Conservation (phyloP, 2,888 invertebrate genomes). For the Anagyrus pseudococci region DNA sequence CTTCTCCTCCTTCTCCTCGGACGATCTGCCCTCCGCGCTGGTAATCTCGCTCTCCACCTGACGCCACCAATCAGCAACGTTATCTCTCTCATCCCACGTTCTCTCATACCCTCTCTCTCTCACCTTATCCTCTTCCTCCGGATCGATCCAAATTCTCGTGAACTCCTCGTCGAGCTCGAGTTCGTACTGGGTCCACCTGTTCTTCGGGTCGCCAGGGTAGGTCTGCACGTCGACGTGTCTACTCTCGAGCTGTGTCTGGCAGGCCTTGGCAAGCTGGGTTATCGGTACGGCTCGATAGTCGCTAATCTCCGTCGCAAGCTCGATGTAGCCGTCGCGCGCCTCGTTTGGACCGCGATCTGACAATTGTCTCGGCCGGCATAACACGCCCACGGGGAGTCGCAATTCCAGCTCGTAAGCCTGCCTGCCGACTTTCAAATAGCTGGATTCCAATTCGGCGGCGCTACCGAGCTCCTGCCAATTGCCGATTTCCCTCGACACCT, state of each 20-base stretch:
- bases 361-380: slow-evolving; percentile 33
- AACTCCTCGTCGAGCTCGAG: slow-evolving; percentile 36
- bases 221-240: slow-evolving; percentile 52
- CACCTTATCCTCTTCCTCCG: slow-evolving; percentile 20
- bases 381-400: slow-evolving; percentile 31
- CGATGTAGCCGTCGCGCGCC: slow-evolving; percentile 72
- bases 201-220: slow-evolving; percentile 52
- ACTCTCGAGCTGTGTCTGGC: slow-evolving; percentile 66
- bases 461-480: slow-evolving; percentile 71
- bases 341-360: slow-evolving; percentile 63
- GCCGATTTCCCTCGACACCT: slow-evolving; percentile 65
- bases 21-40: slow-evolving; percentile 12
- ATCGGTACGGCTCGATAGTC: slow-evolving; percentile 67
- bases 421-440: slow-evolving; percentile 63
- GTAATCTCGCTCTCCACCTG: not conserved
- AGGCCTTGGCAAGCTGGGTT: slow-evolving; percentile 66
- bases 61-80: no score
- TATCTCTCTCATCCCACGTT: no score
- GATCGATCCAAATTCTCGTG: slow-evolving; percentile 21
- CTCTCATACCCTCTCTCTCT: not conserved
- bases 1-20: slow-evolving; percentile 27
- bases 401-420: slow-evolving; percentile 71
- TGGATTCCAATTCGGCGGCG: slow-evolving; percentile 69
- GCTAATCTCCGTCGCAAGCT: slow-evolving; percentile 62
- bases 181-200: slow-evolving; percentile 57